Base-by-base conservation (phyloP, 2,888 invertebrate species). In the Diachrysia chrysitis region DNA sequence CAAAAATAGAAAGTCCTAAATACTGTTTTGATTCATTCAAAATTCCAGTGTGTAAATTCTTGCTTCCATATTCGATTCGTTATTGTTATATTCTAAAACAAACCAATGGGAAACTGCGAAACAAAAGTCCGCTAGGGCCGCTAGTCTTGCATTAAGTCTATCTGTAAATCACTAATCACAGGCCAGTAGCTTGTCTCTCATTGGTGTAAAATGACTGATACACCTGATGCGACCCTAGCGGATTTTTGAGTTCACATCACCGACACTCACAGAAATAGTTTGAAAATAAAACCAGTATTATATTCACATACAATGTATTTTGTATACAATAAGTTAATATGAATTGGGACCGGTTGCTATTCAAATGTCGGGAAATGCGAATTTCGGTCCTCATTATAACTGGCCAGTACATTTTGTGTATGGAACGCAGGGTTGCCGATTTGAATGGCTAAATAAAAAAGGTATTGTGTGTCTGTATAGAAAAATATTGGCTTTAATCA, bases 311-410 rank as follows among this genome's bases (percentile, higher is more conserved):
- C 16, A 63, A 5, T 46, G 48, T 64, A 62, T 32, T n/a, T 5
- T 42, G 46, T 63, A 61, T 23, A 42, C 62, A 54, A 46, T 54
- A 53, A 58, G 46, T 60, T 70, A 63, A 63, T 81, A 83, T 82
- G 69, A 82, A 85, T 85, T 80, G 73, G 80, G 64, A 79, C 83
- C 80, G 85, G 77, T 79, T 73, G 75, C 83, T 84, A 84, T 89
- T 87, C 83, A 87, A 86, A 87, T 84, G 83, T 81, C 79, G 76
- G 78, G 73, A 82, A 83, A 87, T 84, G 84, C 81, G 80, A 85
- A 85, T 85, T 84, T 84, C 68, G 78, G 81, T 72, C 74, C 85
- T 88, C 85, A 87, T 88, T 87, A 86, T 83, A 79, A 63, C 71
- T 61, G 64, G 58, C 75, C 72, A 73, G 70, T 78, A 78, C 55